Evolutionary conservation across 2,797 vertebrate species (phyloP).

Genomic region (Botia almorhae): DNA sequence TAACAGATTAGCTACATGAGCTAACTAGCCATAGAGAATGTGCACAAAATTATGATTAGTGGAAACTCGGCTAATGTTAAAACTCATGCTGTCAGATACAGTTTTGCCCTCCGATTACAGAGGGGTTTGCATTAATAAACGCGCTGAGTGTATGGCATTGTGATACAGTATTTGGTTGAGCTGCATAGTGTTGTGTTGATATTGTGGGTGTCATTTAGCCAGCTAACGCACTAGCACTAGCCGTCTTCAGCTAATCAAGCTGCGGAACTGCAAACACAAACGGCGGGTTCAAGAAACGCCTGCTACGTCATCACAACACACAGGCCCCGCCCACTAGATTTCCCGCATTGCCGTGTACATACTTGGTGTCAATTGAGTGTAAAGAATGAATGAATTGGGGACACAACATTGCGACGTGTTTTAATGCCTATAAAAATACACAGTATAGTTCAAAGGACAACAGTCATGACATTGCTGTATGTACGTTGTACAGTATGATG

Average conservation of each 20-base stretch:
- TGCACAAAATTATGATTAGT: background rate
- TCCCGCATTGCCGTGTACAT: conserved; percentile 46
- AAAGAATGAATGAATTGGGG: background rate
- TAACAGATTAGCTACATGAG: conserved; percentile 30
- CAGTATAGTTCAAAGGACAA: no score
- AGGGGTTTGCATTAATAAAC: background rate
- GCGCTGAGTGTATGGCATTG: background rate
- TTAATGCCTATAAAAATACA: no score
- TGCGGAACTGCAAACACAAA: conserved; percentile 57
- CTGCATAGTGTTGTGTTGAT: conserved; percentile 23
- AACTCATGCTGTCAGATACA: background rate
- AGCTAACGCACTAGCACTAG: conserved; percentile 50
- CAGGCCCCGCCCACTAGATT: conserved; percentile 45
- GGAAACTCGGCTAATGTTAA: background rate
- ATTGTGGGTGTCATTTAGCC: conserved; percentile 36
- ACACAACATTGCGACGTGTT: background rate
- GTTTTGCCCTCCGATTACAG: background rate
- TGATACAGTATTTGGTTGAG: background rate
- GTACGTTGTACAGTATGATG: no score
- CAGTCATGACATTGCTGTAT: no score
- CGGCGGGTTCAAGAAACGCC: conserved; percentile 77
- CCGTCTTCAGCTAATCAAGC: conserved; percentile 27
- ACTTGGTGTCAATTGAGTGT: conserved; percentile 10
- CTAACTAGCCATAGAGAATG: conserved; percentile 39
- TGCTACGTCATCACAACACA: conserved; percentile 63